Percentiles rank a stretch among this genome's conserved stretches.
Conservation (phyloP, 1,140 invertebrate species). For the Onthophagus taurus region DNA sequence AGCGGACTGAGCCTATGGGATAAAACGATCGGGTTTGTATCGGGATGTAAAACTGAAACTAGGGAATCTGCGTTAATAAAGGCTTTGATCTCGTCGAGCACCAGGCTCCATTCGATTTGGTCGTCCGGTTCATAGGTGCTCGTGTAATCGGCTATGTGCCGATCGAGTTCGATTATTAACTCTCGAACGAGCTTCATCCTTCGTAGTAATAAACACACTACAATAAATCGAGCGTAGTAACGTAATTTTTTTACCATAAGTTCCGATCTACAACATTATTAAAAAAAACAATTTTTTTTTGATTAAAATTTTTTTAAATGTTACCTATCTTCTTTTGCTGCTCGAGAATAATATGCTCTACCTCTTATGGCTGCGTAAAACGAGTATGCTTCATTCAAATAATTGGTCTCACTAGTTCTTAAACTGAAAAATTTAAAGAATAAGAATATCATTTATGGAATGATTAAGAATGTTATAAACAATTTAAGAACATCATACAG, state of each 20-base stretch:
- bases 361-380: slow-evolving; percentile 94
- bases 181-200: slow-evolving; percentile 91
- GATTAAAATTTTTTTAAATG: slow-evolving; percentile 9
- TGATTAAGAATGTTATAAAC: not conserved
- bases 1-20: slow-evolving; percentile 80
- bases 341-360: slow-evolving; percentile 88
- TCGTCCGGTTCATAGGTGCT: slow-evolving; percentile 93
- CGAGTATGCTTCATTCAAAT: slow-evolving; percentile 90
- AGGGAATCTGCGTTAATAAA: slow-evolving; percentile 90
- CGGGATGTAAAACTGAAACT: slow-evolving; percentile 77
- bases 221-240: slow-evolving; percentile 94
- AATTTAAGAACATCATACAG: not conserved
- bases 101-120: slow-evolving; percentile 91
- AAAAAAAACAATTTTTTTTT: slow-evolving; percentile 2
- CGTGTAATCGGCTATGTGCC: slow-evolving; percentile 89
- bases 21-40: slow-evolving; percentile 70
- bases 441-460: not conserved
- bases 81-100: slow-evolving; percentile 88
- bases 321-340: slow-evolving; percentile 83
- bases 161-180: slow-evolving; percentile 82
- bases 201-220: slow-evolving; percentile 88
- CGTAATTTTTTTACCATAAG: slow-evolving; percentile 96
- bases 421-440: slow-evolving; percentile 48
- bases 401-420: slow-evolving; percentile 91
- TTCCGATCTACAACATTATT: slow-evolving; percentile 58